Percentiles rank a stretch among this genome's conserved stretches.
These are phyloP conservation scores for Pentalonia nigronervosa DNA, from an alignment of 1,140 invertebrate species.

Conservation along the genomic window DNA sequence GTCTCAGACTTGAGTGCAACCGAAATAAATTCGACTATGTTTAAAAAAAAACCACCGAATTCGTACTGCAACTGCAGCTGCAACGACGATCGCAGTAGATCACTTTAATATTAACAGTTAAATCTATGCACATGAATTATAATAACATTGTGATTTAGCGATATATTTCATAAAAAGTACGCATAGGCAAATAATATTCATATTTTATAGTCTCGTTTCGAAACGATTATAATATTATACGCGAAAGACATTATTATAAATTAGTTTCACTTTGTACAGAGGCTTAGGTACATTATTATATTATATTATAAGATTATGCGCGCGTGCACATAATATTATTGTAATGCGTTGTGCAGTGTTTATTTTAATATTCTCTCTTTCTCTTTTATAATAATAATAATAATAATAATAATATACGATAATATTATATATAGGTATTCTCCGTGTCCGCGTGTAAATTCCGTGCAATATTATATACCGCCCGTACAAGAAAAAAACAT, in stretches of 20 bases:
- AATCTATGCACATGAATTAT: not conserved
- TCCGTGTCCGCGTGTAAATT: constrained; percentile 5
- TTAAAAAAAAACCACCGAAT: not conserved
- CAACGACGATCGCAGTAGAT: no score
- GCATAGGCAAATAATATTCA: not conserved
- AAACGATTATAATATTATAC: not conserved
- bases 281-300: not conserved
- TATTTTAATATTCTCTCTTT: not conserved
- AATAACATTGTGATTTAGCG: not conserved
- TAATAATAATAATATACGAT: not conserved
- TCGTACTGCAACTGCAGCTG: not conserved
- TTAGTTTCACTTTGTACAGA: not conserved
- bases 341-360: constrained; percentile 3
- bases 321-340: not conserved
- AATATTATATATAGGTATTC: not conserved
- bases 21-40: not conserved
- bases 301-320: not conserved
- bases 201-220: not conserved
- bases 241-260: not conserved
- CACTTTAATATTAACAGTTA: no score
- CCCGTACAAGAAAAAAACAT: not conserved
- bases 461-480: not conserved
- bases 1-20: not conserved
- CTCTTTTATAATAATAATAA: not conserved
- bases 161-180: not conserved